Evolutionary conservation across 2,797 vertebrate species (phyloP), one percentile per base, ranked within the genome.

Genomic region (Tenualosa thibaudeaui): DNA sequence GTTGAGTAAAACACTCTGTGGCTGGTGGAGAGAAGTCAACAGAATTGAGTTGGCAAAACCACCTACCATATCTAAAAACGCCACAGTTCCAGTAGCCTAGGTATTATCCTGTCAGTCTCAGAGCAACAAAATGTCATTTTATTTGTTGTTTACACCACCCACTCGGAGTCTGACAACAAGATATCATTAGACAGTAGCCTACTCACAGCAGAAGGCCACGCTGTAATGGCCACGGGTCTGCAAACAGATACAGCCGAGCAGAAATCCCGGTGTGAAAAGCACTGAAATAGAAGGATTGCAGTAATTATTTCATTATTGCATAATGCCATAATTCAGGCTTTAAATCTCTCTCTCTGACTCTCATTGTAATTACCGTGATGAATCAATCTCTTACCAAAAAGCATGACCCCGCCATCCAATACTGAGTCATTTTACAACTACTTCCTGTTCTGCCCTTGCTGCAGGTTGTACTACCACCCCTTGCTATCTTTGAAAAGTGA

Each of bases 131-230:
- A 46, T 78, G 71, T 8, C 71, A 43, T 78, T 71, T 78, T 46
- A 78, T 46, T 78, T 40, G 71, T 78, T 78, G 71, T 78, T 78
- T 78, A 78, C 22, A 19, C 37, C 71, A 78, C 40, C 71, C 71
- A 78, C 31, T 78, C 37, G 0, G 17, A 78, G 71, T 78, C 37
- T 78, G 71, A 78, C 40, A 37, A 43, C 40, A 78, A 40, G 15
- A 78, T 15, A 46, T 46, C 37, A 78, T 46, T 46, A 78, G 71
- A 78, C 40, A 78, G 40, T 40, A 31, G 31, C 31, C 31, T 31
- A 9, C 37, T 78, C 71, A 46, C 31, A 37, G 65, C 17, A 40
- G 26, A 71, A 17, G 31, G 65, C 65, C 65, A 40, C 13, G 13
- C 65, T 17, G 13, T 71, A 31, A 71, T 71, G 65, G 26, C 65